Evolutionary conservation across 2,113 vertebrate species (phyloP).

Genomic region (Laterallus jamaicensis): DNA sequence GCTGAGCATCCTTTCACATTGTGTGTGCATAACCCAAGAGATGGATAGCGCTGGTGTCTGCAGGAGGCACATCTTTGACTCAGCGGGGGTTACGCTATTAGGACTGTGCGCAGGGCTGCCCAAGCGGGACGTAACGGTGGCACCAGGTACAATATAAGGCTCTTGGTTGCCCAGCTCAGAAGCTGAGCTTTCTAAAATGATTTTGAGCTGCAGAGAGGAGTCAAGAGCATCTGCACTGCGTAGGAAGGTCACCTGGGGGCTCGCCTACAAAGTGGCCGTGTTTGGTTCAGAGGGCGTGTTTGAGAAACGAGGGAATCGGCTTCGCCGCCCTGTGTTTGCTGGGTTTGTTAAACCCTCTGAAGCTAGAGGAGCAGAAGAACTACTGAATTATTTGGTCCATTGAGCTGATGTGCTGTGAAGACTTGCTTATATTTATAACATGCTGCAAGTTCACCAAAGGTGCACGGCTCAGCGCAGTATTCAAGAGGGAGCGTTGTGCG

Average conservation of each 20-base stretch:
- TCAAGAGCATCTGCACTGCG: background rate
- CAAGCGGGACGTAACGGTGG: background rate
- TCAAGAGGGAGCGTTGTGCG: rapidly evolving
- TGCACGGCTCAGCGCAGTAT: background rate
- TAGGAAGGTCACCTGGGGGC: background rate
- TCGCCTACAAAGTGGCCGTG: background rate
- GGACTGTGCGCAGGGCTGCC: background rate
- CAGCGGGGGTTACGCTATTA: background rate
- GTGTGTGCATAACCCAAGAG: background rate
- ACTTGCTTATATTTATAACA: background rate
- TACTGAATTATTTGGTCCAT: background rate
- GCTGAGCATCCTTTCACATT: background rate
- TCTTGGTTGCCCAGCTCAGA: background rate
- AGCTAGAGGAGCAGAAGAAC: background rate
- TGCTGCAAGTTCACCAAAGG: background rate
- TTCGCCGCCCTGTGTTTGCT: background rate
- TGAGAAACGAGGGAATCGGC: background rate
- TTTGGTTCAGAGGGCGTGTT: background rate
- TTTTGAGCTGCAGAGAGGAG: background rate
- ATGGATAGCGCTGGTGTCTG: background rate
- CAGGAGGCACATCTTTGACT: background rate
- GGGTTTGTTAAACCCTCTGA: background rate
- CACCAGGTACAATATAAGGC: background rate
- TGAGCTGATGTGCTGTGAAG: background rate
- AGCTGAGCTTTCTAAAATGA: background rate